Evolutionary conservation across 2,113 vertebrate species (phyloP), one percentile per base, ranked within the genome.

Genomic region (Scartelaos histophorus): DNA sequence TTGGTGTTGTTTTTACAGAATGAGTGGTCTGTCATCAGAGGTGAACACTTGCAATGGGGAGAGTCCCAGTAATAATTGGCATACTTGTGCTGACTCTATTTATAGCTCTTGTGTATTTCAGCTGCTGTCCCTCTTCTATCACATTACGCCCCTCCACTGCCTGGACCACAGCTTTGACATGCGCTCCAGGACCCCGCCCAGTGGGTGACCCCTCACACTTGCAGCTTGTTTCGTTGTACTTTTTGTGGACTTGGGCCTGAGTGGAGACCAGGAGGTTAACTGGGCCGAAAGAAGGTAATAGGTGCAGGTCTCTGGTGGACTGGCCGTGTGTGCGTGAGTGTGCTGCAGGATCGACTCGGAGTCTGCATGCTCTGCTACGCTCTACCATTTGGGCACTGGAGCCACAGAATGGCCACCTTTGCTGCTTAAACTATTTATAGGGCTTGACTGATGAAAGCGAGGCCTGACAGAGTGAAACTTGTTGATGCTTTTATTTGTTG

Each of bases 91-190:
- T 78, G 78, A 56, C 29, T 70, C 93, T 96, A 96, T 96, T 95
- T 93, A 94, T 96, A 95, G 88, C 76, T 85, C 67, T 70, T 71
- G 62, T 76, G 83, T 93, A 86, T 92, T 90, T 77, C 88, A 90
- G 90, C 95, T 95, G 95, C 95, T 96, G 96, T 95, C 91, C 88
- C 24, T 83, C 53, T 75, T 79, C 83, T 56, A 61, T 79, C 84
- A 87, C 54, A 56, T 87, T 85, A 87, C 85, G 12, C 74, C 57
- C 62, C 69, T 79, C 70, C 64, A 51, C 21, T 43, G 69, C 89
- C 29, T 76, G 70, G 74, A 73, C 81, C 72, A 80, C 73, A 72
- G 79, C 74, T 71, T 71, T 70, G 75, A 80, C 70, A 75, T 67
- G 70, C 70, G 64, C 74, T 16, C 84, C 81, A 66, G 71, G 74